A percentile compares a stretch with the other conserved stretches of the same genome.
Conservation (phyloP, 2,888 invertebrate species). For the Caradrina kadenii region DNA sequence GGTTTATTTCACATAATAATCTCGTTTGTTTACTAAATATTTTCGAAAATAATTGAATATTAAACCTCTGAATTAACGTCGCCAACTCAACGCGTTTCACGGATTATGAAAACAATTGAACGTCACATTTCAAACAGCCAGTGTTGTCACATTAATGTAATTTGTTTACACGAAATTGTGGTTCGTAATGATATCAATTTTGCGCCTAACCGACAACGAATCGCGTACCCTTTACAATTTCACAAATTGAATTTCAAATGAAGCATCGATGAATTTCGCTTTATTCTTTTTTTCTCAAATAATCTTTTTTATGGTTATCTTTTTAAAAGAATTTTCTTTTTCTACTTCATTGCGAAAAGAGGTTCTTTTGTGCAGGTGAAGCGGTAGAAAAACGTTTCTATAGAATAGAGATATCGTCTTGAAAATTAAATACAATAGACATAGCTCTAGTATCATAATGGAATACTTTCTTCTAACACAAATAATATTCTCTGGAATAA, state of each 20-base stretch:
- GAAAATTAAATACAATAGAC: not conserved
- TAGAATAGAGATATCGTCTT: not conserved
- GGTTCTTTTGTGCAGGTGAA: slow-evolving; percentile 11
- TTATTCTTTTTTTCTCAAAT: slow-evolving; percentile 20
- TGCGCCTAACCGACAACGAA: slow-evolving; percentile 18
- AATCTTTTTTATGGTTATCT: slow-evolving; percentile 20
- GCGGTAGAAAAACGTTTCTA: not conserved
- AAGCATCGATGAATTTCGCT: slow-evolving; percentile 40
- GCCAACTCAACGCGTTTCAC: slow-evolving; percentile 3
- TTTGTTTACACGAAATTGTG: slow-evolving; percentile 34
- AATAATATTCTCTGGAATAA: not conserved
- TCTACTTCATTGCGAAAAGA: slow-evolving; percentile 6
- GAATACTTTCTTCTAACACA: not conserved
- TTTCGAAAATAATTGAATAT: not conserved
- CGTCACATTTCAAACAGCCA: slow-evolving; percentile 17
- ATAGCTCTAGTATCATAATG: not conserved
- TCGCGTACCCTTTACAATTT: slow-evolving; percentile 30
- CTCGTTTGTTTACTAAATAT: not conserved
- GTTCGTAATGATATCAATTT: slow-evolving; percentile 44
- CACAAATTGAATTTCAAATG: slow-evolving; percentile 53
- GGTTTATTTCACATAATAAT: not conserved
- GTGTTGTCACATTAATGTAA: slow-evolving; percentile 31
- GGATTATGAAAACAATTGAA: slow-evolving; percentile 18
- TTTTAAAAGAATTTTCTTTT: slow-evolving; percentile 26
- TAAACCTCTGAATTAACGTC: not conserved